Conservation (phyloP, 2,113 vertebrate species). For the Melanocharis versteri region DNA sequence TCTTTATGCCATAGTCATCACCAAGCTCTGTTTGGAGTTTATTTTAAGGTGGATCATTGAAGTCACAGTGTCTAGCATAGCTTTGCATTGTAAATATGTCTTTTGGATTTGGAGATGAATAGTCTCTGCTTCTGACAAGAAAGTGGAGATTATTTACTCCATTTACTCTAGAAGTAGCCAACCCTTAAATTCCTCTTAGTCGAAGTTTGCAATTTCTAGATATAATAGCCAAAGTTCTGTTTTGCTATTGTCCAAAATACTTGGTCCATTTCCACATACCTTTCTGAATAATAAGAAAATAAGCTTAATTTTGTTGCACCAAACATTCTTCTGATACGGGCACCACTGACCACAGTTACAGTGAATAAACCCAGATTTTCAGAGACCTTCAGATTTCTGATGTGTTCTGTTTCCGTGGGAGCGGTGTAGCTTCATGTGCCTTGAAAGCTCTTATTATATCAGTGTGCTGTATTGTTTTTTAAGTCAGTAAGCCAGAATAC, state of each 20-base stretch:
- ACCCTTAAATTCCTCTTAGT: not conserved
- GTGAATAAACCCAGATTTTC: not conserved
- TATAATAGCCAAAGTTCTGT: not conserved
- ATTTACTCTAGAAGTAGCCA: not conserved
- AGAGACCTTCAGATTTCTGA: not conserved
- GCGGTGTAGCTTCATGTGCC: not conserved
- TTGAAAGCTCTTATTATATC: not conserved
- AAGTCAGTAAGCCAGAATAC: not conserved
- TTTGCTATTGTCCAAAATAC: not conserved
- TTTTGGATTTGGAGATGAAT: not conserved
- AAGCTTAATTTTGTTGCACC: not conserved
- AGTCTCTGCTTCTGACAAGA: not conserved
- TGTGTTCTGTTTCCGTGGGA: not conserved
- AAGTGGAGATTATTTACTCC: not conserved
- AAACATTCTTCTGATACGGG: not conserved
- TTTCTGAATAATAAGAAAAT: not conserved
- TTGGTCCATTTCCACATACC: not conserved
- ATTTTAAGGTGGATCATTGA: not conserved
- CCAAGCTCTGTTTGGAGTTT: not conserved
- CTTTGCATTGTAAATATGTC: not conserved
- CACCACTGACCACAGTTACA: not conserved
- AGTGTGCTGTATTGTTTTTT: not conserved
- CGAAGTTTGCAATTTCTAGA: not conserved
- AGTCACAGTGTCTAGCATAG: not conserved
- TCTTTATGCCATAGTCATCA: not conserved